Conservation (phyloP, 2,113 vertebrate genomes). For the Sterna hirundo region DNA sequence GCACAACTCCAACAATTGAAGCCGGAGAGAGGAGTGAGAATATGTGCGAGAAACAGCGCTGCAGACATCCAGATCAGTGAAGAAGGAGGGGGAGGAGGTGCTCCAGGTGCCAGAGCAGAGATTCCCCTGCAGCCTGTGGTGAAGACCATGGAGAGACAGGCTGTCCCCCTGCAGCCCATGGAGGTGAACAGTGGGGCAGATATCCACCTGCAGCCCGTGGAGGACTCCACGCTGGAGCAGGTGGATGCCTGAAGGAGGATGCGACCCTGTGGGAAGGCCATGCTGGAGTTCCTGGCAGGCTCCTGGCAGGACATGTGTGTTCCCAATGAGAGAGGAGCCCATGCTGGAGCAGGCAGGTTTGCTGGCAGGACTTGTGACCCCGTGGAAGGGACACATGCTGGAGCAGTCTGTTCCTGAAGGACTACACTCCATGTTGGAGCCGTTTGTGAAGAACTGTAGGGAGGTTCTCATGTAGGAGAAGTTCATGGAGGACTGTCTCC, state of each 20-base stretch:
- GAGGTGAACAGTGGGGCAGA: background rate
- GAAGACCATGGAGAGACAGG: background rate
- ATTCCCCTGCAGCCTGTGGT: background rate
- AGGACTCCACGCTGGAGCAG: background rate
- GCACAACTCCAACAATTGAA: background rate
- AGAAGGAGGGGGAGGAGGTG: background rate
- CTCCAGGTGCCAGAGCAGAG: background rate
- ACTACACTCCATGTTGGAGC: background rate
- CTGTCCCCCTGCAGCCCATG: background rate
- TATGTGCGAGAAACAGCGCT: background rate
- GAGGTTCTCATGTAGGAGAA: background rate
- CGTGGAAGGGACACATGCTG: background rate
- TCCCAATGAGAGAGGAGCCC: background rate
- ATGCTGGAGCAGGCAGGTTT: background rate
- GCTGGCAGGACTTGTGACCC: background rate
- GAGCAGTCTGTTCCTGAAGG: no score
- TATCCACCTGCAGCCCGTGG: background rate
- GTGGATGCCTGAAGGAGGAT: background rate
- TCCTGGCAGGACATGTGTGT: background rate
- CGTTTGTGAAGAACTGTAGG: background rate
- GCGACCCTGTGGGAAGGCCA: background rate
- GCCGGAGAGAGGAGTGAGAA: background rate
- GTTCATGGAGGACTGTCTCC: no score
- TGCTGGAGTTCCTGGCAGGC: background rate
- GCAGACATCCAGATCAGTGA: background rate